These are phyloP conservation scores for Glossophaga mutica DNA, from an alignment of 2,797 vertebrate species.

Conservation along the genomic window DNA sequence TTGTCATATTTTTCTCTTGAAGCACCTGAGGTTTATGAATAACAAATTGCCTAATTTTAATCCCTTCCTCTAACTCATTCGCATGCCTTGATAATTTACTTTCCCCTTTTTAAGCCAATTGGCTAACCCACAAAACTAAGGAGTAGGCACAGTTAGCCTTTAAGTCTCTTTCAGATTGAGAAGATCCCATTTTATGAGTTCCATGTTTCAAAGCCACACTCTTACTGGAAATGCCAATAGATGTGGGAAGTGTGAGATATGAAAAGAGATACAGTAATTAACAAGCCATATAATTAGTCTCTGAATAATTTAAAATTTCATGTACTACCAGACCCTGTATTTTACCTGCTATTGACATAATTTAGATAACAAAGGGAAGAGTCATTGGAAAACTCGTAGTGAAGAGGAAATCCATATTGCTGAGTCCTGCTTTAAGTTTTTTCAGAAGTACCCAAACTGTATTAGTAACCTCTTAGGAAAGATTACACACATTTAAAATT, in stretches of 20 bases:
- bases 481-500: background rate
- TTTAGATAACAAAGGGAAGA: background rate
- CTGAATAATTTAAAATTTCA: conserved; percentile 40
- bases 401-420: background rate
- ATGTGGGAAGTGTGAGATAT: background rate
- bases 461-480: background rate
- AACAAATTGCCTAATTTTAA: background rate
- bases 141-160: background rate
- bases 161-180: background rate
- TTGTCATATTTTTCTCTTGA: background rate
- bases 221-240: background rate
- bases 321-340: background rate
- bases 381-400: conserved; percentile 13
- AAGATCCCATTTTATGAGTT: background rate
- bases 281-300: background rate
- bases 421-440: background rate
- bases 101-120: background rate
- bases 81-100: background rate
- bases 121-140: background rate
- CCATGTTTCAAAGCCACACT: background rate
- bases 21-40: background rate
- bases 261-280: conserved; percentile 10
- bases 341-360: conserved; percentile 21
- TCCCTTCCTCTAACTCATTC: background rate
- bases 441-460: background rate